Conservation (phyloP, 2,888 invertebrate species). For the Rapana venosa region DNA sequence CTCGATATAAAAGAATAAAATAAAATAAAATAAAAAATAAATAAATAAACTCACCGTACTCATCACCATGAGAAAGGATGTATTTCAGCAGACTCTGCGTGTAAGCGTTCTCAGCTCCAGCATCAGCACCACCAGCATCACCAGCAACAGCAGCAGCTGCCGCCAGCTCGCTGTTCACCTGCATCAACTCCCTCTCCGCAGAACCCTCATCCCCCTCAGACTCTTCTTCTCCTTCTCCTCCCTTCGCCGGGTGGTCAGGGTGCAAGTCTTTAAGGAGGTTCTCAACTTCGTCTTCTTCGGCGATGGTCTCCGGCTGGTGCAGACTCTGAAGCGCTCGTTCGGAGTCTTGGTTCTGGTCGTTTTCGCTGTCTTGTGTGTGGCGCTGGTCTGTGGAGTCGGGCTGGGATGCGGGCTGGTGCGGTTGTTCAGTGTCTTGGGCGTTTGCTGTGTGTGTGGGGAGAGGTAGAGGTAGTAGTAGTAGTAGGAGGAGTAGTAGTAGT, state of each 20-base stretch:
- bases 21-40: not conserved
- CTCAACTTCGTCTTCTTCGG: slow-evolving; percentile 17
- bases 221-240: slow-evolving; percentile 38
- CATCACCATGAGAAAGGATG: slow-evolving; percentile 26
- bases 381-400: no score
- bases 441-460: not conserved
- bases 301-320: not conserved
- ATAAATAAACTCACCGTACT: not conserved
- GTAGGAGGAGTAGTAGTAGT: no score
- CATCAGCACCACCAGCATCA: not conserved
- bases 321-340: slow-evolving; percentile 21
- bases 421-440: not conserved
- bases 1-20: not conserved
- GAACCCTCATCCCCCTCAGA: slow-evolving; percentile 4
- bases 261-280: slow-evolving; percentile 37
- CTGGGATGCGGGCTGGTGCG: no score
- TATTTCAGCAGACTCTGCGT: slow-evolving; percentile 30
- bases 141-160: not conserved
- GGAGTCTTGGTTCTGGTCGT: slow-evolving; percentile 2
- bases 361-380: not conserved
- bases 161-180: slow-evolving; percentile 29
- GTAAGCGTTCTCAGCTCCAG: not conserved
- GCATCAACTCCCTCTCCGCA: slow-evolving; percentile 35
- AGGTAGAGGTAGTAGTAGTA: no score
- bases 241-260: slow-evolving; percentile 13